Conservation (phyloP, 2,113 vertebrate species). For the human region DNA sequence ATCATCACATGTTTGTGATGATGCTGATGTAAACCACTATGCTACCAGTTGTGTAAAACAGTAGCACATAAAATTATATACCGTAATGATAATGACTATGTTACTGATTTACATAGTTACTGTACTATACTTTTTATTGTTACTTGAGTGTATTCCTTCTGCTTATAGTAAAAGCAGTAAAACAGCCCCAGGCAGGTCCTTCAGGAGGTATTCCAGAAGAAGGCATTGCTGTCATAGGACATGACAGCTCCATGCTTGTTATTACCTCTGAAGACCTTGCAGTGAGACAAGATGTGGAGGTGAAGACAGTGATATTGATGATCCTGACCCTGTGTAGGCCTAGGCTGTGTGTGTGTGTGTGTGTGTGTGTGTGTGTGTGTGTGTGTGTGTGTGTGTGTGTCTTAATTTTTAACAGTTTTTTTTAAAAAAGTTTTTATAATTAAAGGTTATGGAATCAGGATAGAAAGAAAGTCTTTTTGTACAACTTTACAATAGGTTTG, state of each 20-base stretch:
- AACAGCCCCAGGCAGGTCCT: not conserved
- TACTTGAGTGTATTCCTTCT: not conserved
- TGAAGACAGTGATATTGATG: not conserved
- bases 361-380: too few species aligned
- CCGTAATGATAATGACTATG: not conserved
- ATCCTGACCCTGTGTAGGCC: not conserved
- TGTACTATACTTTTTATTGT: not conserved
- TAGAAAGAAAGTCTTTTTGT: not conserved
- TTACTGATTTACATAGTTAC: not conserved
- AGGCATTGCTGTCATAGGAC: not conserved
- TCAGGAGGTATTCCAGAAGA: not conserved
- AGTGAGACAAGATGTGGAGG: not conserved
- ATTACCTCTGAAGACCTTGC: not conserved
- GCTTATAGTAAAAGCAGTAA: not conserved
- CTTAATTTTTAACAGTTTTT: not conserved
- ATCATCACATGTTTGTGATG: not conserved
- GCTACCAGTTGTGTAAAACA: not conserved
- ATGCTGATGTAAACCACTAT: not conserved
- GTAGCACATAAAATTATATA: not conserved
- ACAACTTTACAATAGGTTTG: not conserved
- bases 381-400: too few species aligned
- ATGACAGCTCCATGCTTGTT: not conserved
- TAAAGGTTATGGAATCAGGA: not conserved
- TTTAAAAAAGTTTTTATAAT: too few species aligned
- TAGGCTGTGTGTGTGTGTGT: not conserved